Percentiles rank a stretch among this genome's conserved stretches.
Conservation (phyloP, 2,888 invertebrate species). For the Schrankia costaestrigalis region DNA sequence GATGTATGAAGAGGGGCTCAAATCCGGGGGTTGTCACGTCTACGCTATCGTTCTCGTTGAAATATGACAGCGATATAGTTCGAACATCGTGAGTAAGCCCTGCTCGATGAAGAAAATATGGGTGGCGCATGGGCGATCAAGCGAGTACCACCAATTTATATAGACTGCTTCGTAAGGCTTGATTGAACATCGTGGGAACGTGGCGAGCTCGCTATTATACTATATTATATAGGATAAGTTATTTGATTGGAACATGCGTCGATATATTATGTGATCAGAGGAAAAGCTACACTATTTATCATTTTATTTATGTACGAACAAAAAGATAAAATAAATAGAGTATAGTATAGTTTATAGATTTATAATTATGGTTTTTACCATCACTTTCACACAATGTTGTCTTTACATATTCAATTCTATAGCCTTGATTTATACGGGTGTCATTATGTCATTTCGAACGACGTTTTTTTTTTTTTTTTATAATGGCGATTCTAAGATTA, state of each 20-base stretch:
- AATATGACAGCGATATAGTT: conserved; percentile 69
- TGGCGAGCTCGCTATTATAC: conserved; percentile 8
- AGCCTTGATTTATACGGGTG: too few species aligned
- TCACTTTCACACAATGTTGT: too few species aligned
- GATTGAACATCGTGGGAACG: conserved; percentile 30
- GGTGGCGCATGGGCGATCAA: conserved; percentile 56
- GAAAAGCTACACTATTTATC: too few species aligned
- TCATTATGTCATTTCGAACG: too few species aligned
- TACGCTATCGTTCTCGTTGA: conserved; percentile 61
- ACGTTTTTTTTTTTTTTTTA: too few species aligned
- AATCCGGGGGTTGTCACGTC: conserved; percentile 56
- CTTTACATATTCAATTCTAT: too few species aligned
- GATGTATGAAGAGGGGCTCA: conserved; percentile 38
- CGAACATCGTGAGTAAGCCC: conserved; percentile 65
- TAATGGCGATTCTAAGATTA: too few species aligned
- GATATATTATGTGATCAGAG: conserved; percentile 1
- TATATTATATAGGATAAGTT: conserved; percentile 3
- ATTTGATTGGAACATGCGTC: conserved; percentile 4
- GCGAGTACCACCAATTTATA: conserved; percentile 30
- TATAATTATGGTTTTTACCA: too few species aligned
- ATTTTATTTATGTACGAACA: too few species aligned
- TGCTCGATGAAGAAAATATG: conserved; percentile 69
- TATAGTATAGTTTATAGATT: too few species aligned
- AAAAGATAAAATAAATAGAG: too few species aligned
- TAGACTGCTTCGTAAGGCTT: conserved; percentile 26